A percentile compares a stretch with the other conserved stretches of the same genome.
Conservation (phyloP, 2,113 vertebrate species). For the Siphamia tubifer region DNA sequence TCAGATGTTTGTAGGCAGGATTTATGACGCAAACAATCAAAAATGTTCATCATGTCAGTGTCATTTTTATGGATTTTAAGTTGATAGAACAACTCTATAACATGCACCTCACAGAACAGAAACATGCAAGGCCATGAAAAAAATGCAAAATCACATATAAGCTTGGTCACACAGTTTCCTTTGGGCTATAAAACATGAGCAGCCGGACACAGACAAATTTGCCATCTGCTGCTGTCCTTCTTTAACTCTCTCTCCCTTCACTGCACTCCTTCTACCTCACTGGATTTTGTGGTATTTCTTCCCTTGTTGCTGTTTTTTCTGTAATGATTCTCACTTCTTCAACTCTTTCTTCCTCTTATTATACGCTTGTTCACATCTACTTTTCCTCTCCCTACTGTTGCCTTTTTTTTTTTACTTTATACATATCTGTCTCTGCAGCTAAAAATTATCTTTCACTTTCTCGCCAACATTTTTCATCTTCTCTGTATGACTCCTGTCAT, state of each 20-base stretch:
- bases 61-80: background rate
- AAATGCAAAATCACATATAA: background rate
- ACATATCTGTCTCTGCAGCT: background rate
- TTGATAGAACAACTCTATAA: background rate
- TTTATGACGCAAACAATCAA: background rate
- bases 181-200: conserved; percentile 32
- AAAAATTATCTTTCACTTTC: background rate
- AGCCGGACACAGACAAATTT: conserved; percentile 13
- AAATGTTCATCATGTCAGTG: background rate
- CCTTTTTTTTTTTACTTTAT: background rate
- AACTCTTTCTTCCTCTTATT: conserved; percentile 4
- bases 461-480: background rate
- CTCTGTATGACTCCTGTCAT: conserved; percentile 8
- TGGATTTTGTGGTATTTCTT: background rate
- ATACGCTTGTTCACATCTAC: background rate
- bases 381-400: background rate
- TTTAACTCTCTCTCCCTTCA: conserved; percentile 5
- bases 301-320: background rate
- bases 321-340: conserved; percentile 14
- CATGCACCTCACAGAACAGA: background rate
- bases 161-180: conserved; percentile 24
- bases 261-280: background rate
- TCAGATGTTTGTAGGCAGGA: conserved; percentile 27
- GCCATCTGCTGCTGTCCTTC: conserved; percentile 56
- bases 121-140: conserved; percentile 13